Evolutionary conservation across 2,888 invertebrate species (phyloP), one percentile per base, ranked within the genome.

Genomic region (Zygothrica quintamaculata): DNA sequence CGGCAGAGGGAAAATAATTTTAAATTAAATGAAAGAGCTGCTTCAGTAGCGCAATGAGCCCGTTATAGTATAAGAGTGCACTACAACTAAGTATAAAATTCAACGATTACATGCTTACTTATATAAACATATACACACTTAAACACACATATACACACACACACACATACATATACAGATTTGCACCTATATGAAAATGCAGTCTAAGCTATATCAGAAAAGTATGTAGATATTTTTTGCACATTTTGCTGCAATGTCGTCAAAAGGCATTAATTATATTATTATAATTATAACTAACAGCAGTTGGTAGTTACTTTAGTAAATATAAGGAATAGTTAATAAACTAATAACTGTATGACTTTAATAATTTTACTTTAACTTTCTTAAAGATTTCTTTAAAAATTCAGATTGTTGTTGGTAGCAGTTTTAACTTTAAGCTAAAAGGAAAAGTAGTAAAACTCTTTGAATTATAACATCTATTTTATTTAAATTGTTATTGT

Each of bases 11-110:
- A 69, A 65, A 75, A 75, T 70, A 69, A 72, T 78, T 80, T 80
- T 82, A 80, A 82, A 80, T 80, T 82, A 78, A 85, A 80, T 85
- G 69, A 84, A 65, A 72, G 61, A 66, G 60, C 57, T 61, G 64
- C 67, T 61, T 74, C 77, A 73, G 62, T 74, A 55, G 74, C 55
- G 69, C 70, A 72, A 64, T 43, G 58, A 68, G 68, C 33, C 61
- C 26, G 25, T 9, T 36, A 36, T 36, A 36, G 33, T 36, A 2
- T 8, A 36, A 9, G 13, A 34, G 13, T 34, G 12, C 34, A 11
- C 11, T 34, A 15, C 15, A 15, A 7, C 2, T 15, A 15, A 13
- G 11, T 37, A 3, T 13, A 9, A 18, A 7, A 34, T 11, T 6
- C 1, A 3, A n/a, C 2, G 29, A 9, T 7, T 29, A 29, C 29